These are phyloP conservation scores for Sitta carolinensis DNA, from an alignment of 2,797 vertebrate genomes.

Conservation along the genomic window DNA sequence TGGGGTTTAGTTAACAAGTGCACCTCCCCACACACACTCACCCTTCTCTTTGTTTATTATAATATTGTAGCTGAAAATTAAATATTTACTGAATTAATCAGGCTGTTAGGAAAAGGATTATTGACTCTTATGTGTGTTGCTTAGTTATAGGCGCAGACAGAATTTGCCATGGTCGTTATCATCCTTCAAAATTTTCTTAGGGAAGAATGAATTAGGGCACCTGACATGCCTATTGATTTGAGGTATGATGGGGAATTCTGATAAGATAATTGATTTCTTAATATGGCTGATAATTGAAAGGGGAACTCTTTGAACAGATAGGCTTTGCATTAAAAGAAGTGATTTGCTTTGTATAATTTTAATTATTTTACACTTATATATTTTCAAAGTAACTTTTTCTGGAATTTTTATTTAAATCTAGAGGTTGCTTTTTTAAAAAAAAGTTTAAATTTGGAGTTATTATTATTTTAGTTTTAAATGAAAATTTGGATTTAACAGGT, in stretches of 20 bases:
- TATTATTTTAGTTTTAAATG: background rate
- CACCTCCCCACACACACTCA: accelerated
- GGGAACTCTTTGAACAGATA: background rate
- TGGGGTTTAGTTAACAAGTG: background rate
- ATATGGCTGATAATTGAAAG: background rate
- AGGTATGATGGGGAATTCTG: background rate
- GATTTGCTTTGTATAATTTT: background rate
- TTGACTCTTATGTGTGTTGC: background rate
- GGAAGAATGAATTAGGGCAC: background rate
- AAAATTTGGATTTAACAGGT: background rate
- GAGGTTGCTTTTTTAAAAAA: background rate
- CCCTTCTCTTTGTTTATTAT: background rate
- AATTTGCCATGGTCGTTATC: background rate
- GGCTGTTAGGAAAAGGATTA: background rate
- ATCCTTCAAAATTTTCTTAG: background rate
- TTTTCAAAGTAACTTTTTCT: background rate
- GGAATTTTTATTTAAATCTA: background rate
- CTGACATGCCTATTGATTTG: background rate
- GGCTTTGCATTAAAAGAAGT: background rate
- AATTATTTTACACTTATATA: background rate
- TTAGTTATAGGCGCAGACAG: background rate
- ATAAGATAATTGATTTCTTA: background rate
- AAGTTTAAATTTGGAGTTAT: background rate
- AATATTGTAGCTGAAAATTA: background rate
- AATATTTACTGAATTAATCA: background rate